Evolutionary conservation across 2,113 vertebrate genomes (phyloP), one percentile per base, ranked within the genome.

Genomic region (Cariama cristata): DNA sequence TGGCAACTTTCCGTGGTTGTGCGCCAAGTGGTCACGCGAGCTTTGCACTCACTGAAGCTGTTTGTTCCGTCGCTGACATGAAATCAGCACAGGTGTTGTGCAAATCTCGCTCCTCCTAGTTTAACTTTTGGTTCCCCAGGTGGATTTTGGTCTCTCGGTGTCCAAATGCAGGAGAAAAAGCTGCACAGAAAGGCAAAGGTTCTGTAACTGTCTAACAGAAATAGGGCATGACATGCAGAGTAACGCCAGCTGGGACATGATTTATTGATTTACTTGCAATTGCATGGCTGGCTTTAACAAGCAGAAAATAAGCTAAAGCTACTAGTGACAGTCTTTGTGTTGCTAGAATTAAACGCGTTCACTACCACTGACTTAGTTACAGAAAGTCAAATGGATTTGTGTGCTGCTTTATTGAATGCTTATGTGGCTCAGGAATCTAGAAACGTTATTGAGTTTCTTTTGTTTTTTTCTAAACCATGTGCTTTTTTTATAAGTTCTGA

Each of bases 181-280:
- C 56, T 33, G 9, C 6, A 1, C 3, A 3, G 58, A 66, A 42
- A 33, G 30, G 42, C n/a, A 27, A 3, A 86, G 50, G 52, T 72
- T 93, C 66, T 56, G 32, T 49, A n/a, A 19, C 30, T 21, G 53
- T 49, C n/a, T 73, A 9, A n/a, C n/a, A 88, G 68, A 89, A 85
- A 49, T 28, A 67, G 50, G 38, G 12, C 42, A 69, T 28, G 76
- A 52, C 66, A 50, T 5, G 10, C 28, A 16, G 63, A 35, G 40
- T 38, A 45, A 14, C 68, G 49, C 40, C 72, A 66, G 33, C 24
- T 71, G 88, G 77, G 27, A n/a, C 40, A 14, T 50, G 42, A 63
- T 80, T 84, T 97, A 94, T 56, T 77, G 88, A 83, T 74, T 74
- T 69, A 30, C 40, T 64, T 86, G 50, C 9, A 32, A 33, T 77